These are phyloP conservation scores for Muschampia plurimacula DNA, from an alignment of 2,888 invertebrate species.

Conservation along the genomic window DNA sequence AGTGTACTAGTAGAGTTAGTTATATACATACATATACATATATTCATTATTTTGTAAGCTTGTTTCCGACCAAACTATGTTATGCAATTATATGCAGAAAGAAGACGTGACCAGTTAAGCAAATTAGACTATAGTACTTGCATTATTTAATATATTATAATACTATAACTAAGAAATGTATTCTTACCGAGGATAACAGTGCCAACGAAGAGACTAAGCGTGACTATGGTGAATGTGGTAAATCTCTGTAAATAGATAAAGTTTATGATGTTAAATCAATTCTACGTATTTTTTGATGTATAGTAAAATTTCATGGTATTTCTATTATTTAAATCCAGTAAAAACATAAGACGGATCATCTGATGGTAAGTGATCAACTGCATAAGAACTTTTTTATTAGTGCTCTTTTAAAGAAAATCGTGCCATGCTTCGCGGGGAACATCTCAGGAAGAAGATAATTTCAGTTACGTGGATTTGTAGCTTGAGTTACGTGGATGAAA, in stretches of 20 bases:
- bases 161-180: constrained; percentile 11
- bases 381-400: no score
- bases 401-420: no score
- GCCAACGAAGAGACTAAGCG: constrained; percentile 96
- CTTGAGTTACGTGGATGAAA: no score
- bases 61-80: constrained; percentile 30
- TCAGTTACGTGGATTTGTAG: no score
- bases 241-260: constrained; percentile 89
- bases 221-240: constrained; percentile 96
- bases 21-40: no score
- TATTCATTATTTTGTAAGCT: constrained; percentile 27
- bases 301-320: no score
- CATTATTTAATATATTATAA: background rate
- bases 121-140: constrained; percentile 4
- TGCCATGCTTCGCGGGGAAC: no score
- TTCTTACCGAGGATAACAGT: constrained; percentile 95
- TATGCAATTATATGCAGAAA: constrained; percentile 31
- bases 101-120: constrained; percentile 35
- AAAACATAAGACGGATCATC: no score
- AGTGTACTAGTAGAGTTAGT: background rate
- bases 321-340: no score
- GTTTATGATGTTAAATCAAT: background rate
- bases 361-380: no score
- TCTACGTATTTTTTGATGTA: background rate
- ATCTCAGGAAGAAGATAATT: no score